Evolutionary conservation across 2,797 vertebrate genomes (phyloP), one percentile per base, ranked within the genome.

Genomic region (Sebastolobus altivelis): DNA sequence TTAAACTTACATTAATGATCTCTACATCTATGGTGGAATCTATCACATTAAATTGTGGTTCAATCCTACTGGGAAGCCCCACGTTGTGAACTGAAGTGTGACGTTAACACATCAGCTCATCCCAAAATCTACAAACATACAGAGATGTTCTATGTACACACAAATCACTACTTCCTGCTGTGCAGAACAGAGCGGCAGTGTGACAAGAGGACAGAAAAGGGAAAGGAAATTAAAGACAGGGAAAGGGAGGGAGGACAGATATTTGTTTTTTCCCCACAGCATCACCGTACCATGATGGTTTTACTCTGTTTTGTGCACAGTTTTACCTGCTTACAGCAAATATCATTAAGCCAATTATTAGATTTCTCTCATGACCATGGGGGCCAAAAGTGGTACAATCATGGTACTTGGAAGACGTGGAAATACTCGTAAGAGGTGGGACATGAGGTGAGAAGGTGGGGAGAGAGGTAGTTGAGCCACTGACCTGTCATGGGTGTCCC

Each of bases 401-500:
- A 25, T 9, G 40, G 58, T 37, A 3, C 7, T 5, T 4, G 9
- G 31, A 75, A 66, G 62, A 31, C 60, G 35, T 16, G 22, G n/a
- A 65, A 43, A 61, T 10, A 38, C 8, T 27, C 27, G 8, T 12
- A 4, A 2, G 20, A 65, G 8, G 6, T 5, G 37, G 43, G 25
- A 7, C 46, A 11, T 0, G 14, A 46, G 29, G 68, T 25, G 29
- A 61, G 27, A 55, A 38, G 56, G 63, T 20, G 62, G 56, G 54
- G 49, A 12, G 20, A 93, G 91, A 80, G 69, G 91, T 55, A 80
- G 84, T 40, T 43, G 71, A 90, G 86, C 95, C 94, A 99, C 98
- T 98, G 92, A 99, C 98, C 98, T 98, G 95, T 99, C 96, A 98
- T 83, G 96, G 97, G 95, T 97, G 97, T 97, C 96, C 96, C 96